These are phyloP conservation scores for Myrmecophaga tridactyla DNA, from an alignment of 2,113 vertebrate species.

Conservation along the genomic window DNA sequence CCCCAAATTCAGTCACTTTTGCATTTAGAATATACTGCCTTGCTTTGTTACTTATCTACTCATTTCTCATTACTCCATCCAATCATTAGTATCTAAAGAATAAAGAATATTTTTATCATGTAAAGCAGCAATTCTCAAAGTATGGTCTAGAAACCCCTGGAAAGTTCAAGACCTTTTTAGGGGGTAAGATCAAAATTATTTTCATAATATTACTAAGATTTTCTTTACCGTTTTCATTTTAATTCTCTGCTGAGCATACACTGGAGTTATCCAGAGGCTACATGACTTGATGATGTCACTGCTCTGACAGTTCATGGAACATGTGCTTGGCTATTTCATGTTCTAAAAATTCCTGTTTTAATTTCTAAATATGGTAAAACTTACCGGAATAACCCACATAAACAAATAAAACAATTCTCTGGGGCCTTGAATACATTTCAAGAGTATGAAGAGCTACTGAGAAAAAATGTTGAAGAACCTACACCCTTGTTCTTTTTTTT, in stretches of 20 bases:
- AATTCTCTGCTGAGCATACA: background rate
- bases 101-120: conserved; percentile 11
- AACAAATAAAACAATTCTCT: background rate
- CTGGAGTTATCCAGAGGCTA: background rate
- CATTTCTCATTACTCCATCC: conserved; percentile 18
- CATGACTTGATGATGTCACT: background rate
- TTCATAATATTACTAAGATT: background rate
- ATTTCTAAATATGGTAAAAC: conserved; percentile 50
- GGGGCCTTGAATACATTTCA: conserved; percentile 4
- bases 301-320: background rate
- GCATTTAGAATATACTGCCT: background rate
- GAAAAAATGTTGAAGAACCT: background rate
- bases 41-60: background rate
- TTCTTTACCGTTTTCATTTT: background rate
- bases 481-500: background rate
- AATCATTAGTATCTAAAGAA: conserved; percentile 24
- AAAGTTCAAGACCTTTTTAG: background rate
- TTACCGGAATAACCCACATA: background rate
- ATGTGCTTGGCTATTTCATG: background rate
- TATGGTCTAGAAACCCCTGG: background rate
- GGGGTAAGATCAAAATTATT: conserved; percentile 21
- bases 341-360: conserved; percentile 19
- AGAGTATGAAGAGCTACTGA: background rate
- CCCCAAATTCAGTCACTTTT: background rate
- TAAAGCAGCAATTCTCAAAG: conserved; percentile 19